phyloP scores from a whole-genome alignment of 2,888 invertebrate species.

The Macrophya annulata region DNA sequence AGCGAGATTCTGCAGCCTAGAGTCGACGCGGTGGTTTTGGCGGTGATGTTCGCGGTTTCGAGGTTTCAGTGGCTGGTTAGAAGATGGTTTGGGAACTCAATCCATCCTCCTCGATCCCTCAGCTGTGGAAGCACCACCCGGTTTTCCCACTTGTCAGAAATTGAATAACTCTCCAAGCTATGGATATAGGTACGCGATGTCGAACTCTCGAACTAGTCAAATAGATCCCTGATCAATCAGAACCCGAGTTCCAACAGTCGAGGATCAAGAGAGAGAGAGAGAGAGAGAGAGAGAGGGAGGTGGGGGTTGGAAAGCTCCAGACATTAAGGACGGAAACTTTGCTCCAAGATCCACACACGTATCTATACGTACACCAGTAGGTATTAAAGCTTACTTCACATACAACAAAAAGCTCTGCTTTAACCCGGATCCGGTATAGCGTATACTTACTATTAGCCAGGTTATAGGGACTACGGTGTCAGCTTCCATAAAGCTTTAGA shows the following conservation, averaged over 20 bases:
- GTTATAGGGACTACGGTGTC: constrained; percentile 51
- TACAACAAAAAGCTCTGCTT: constrained; percentile 46
- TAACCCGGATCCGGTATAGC: constrained; percentile 16
- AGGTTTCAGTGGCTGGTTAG: constrained; percentile 41
- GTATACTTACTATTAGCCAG: constrained; percentile 47
- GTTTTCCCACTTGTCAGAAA: constrained; percentile 25
- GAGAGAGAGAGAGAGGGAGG: too few species aligned
- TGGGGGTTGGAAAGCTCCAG: neutral
- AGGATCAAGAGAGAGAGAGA: neutral
- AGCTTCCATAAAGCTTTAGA: constrained; percentile 54
- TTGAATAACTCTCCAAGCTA: constrained; percentile 30
- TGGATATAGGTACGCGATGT: constrained; percentile 16
- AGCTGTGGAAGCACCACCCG: neutral
- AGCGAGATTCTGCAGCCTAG: constrained; percentile 15
- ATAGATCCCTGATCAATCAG: constrained; percentile 49
- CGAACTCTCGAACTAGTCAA: constrained; percentile 46
- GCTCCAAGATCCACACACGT: constrained; percentile 25
- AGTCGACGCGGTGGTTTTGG: constrained; percentile 46
- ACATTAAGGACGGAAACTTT: neutral
- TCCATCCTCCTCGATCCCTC: constrained; percentile 25
- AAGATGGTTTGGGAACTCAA: constrained; percentile 10
- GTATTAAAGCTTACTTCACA: constrained; percentile 6
- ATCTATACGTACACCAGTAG: neutral
- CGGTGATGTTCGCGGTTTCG: constrained; percentile 49
- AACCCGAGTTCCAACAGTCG: neutral